Percentiles rank a stretch among this genome's conserved stretches.
Evolutionary conservation across 2,797 vertebrate species (phyloP).

Genomic region (Coracias cyanogaster): DNA sequence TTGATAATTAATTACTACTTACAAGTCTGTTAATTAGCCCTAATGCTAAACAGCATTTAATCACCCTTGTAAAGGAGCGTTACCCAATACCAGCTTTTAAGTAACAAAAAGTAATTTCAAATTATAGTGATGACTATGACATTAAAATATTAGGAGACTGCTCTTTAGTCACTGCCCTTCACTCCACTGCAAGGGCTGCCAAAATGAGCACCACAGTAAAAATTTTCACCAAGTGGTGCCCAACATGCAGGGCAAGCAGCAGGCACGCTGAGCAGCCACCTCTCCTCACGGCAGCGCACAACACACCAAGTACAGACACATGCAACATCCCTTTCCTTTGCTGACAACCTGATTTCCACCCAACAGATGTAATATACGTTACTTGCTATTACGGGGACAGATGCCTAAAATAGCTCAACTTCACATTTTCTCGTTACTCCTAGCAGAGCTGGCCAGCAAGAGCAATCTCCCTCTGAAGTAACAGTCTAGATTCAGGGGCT

Average conservation of each 20-base stretch:
- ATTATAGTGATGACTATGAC: background rate
- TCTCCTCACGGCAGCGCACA: background rate
- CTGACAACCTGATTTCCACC: constrained; percentile 34
- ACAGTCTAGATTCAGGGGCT: background rate
- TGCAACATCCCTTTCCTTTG: background rate
- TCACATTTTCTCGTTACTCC: constrained; percentile 9
- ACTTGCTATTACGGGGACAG: background rate
- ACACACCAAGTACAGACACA: background rate
- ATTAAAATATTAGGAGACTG: background rate
- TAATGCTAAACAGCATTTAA: background rate
- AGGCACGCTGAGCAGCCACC: background rate
- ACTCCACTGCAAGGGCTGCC: background rate
- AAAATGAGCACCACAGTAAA: background rate
- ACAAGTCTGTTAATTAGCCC: constrained; percentile 1
- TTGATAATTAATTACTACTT: constrained; percentile 4
- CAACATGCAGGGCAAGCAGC: background rate
- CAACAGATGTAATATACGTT: background rate
- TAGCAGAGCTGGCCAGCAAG: background rate
- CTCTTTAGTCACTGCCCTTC: background rate
- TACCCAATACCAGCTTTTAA: background rate
- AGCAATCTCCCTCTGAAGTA: constrained; percentile 26
- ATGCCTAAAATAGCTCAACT: constrained; percentile 39
- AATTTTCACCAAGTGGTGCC: background rate
- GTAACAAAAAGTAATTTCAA: constrained; percentile 2
- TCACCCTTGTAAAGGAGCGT: background rate